Conservation (phyloP, 2,797 vertebrate genomes). For the Melanotaenia trifasciata region DNA sequence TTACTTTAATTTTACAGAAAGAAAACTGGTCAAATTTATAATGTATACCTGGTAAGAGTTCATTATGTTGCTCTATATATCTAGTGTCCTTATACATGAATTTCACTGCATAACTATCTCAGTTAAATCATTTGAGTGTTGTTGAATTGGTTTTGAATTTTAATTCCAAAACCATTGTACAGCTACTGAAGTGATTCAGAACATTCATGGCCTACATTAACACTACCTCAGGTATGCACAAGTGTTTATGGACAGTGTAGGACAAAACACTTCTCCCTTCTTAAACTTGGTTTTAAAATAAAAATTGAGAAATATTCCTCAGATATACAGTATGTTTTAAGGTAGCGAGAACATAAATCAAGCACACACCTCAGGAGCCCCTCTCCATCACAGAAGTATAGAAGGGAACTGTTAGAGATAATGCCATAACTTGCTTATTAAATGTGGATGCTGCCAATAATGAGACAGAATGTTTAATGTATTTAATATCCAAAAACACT, state of each 20-base stretch:
- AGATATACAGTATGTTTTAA: slow-evolving; percentile 8
- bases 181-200: slow-evolving; percentile 29
- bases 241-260: slow-evolving; percentile 35
- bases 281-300: slow-evolving; percentile 16
- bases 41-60: slow-evolving; percentile 1
- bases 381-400: slow-evolving; percentile 16
- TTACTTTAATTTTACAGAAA: slow-evolving; percentile 2
- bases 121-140: slow-evolving; percentile 20
- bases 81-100: not conserved
- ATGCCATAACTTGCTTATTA: slow-evolving; percentile 46
- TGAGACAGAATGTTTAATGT: slow-evolving; percentile 5
- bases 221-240: slow-evolving; percentile 79
- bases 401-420: not conserved
- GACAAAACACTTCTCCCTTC: slow-evolving; percentile 7
- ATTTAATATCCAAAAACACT: slow-evolving; percentile 23
- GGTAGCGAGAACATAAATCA: not conserved
- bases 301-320: slow-evolving; percentile 3
- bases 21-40: not conserved
- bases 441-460: slow-evolving; percentile 49
- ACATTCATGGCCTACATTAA: slow-evolving; percentile 65
- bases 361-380: slow-evolving; percentile 4
- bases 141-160: slow-evolving; percentile 28
- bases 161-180: not conserved
- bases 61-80: not conserved
- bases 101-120: slow-evolving; percentile 5